Evolutionary conservation across 2,113 vertebrate species (phyloP).

Genomic region (Oncorhynchus keta): DNA sequence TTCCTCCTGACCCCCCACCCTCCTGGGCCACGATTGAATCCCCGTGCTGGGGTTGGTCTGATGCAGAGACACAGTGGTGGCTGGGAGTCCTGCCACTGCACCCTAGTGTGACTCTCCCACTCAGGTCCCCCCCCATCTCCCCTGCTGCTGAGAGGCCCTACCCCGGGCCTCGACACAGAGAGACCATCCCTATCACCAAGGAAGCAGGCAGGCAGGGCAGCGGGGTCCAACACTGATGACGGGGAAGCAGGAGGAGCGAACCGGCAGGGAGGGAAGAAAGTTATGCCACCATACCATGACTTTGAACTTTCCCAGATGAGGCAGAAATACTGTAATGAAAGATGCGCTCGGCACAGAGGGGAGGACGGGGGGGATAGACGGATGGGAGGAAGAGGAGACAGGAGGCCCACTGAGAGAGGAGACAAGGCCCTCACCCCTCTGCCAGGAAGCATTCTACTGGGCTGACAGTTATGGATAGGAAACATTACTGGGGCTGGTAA

Average conservation of each 20-base stretch:
- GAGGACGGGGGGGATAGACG: conserved; percentile 61
- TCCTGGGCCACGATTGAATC: conserved; percentile 16
- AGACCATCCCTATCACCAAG: not conserved
- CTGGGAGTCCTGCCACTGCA: not conserved
- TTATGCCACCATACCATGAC: conserved; percentile 88
- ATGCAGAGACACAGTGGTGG: not conserved
- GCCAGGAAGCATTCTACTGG: conserved; percentile 88
- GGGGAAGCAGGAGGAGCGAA: not conserved
- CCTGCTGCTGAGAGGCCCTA: not conserved
- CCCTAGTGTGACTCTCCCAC: not conserved
- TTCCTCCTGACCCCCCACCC: conserved; percentile 6
- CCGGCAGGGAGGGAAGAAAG: conserved; percentile 54
- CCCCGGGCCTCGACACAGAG: not conserved
- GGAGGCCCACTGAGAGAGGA: conserved; percentile 92
- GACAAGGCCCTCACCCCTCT: conserved; percentile 92
- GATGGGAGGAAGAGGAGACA: conserved; percentile 69
- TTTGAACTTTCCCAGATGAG: conserved; percentile 86
- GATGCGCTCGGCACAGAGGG: conserved; percentile 75
- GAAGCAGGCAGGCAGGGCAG: not conserved
- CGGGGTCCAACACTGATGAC: not conserved
- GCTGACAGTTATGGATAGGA: conserved; percentile 98
- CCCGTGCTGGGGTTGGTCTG: too few species aligned
- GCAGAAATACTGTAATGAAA: conserved; percentile 98
- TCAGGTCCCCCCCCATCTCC: not conserved
- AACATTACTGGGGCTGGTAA: conserved; percentile 94